phyloP scores from a whole-genome alignment of 2,888 invertebrate genomes.

The Lordiphosa andalusiaca region DNA sequence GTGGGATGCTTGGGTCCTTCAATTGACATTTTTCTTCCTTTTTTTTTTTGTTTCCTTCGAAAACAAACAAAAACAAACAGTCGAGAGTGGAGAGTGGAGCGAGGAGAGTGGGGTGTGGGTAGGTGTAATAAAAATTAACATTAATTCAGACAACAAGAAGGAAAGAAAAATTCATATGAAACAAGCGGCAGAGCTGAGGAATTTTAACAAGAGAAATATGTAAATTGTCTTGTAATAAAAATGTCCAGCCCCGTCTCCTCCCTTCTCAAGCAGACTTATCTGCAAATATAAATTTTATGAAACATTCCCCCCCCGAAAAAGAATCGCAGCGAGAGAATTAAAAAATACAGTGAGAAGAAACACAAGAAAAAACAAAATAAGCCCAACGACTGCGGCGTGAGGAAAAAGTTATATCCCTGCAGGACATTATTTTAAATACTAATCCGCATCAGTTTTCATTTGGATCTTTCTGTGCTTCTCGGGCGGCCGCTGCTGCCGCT shows the following conservation, averaged over 20 bases:
- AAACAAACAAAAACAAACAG: conserved; percentile 31
- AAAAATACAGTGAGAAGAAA: conserved; percentile 46
- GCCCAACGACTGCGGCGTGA: conserved; percentile 43
- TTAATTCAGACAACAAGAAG: conserved; percentile 46
- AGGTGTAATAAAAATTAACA: conserved; percentile 75
- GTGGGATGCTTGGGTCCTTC: conserved; percentile 2
- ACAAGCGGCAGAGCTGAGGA: conserved; percentile 42
- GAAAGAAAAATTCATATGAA: conserved; percentile 56
- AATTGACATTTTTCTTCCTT: conserved; percentile 14
- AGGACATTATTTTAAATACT: conserved; percentile 80
- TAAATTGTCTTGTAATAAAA: conserved; percentile 78
- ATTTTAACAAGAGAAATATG: conserved; percentile 77
- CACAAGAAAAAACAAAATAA: conserved; percentile 31
- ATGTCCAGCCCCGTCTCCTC: conserved; percentile 41
- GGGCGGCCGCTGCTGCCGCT: neutral
- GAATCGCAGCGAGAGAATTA: conserved; percentile 57
- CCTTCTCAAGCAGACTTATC: conserved; percentile 39
- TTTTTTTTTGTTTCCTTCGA: conserved; percentile 11
- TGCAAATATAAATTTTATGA: conserved; percentile 76
- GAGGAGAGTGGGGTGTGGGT: neutral
- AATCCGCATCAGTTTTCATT: conserved; percentile 80
- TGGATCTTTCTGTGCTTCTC: conserved; percentile 51
- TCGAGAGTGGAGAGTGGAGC: conserved; percentile 34
- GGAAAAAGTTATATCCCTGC: conserved; percentile 78
- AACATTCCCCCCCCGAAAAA: conserved; percentile 61